phyloP scores from a whole-genome alignment of 2,888 invertebrate genomes.

The Acronicta alni region DNA sequence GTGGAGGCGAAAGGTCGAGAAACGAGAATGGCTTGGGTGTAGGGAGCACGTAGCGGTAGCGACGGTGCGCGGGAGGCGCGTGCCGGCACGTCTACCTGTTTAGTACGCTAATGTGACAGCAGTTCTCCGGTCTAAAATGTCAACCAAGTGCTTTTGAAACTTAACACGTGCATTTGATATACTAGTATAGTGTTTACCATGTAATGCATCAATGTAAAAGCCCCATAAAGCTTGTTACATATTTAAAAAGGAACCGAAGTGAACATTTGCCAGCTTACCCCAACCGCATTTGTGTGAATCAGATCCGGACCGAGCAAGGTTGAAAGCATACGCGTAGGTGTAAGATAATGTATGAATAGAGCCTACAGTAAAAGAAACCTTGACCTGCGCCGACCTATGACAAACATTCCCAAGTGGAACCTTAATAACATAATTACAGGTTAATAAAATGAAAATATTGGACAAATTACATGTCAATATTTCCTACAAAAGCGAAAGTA shows the following conservation, averaged over 20 bases:
- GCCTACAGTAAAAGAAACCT: slow-evolving; percentile 28
- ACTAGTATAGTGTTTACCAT: slow-evolving; percentile 54
- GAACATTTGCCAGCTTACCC: slow-evolving; percentile 48
- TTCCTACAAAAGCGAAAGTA: slow-evolving; percentile 36
- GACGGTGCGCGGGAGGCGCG: slow-evolving; percentile 53
- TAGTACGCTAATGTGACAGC: slow-evolving; percentile 76
- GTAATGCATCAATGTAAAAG: slow-evolving; percentile 36
- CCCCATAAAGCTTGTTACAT: slow-evolving; percentile 37
- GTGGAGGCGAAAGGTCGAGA: slow-evolving; percentile 29
- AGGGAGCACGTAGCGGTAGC: slow-evolving; percentile 54
- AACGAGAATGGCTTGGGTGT: slow-evolving; percentile 25
- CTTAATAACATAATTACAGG: slow-evolving; percentile 27
- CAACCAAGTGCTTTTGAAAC: slow-evolving; percentile 58
- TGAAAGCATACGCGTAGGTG: slow-evolving; percentile 19
- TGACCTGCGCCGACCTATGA: slow-evolving; percentile 48
- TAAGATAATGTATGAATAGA: slow-evolving; percentile 19
- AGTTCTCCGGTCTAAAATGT: slow-evolving; percentile 48
- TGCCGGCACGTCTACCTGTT: slow-evolving; percentile 77
- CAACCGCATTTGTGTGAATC: slow-evolving; percentile 43
- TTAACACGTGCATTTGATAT: slow-evolving; percentile 62
- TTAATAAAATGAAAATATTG: slow-evolving; percentile 37
- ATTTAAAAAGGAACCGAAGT: slow-evolving; percentile 31
- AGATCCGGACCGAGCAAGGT: slow-evolving; percentile 17
- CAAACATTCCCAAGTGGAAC: slow-evolving; percentile 41
- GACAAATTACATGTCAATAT: slow-evolving; percentile 40